These are phyloP conservation scores for Empidonax traillii DNA, from an alignment of 2,113 vertebrate genomes.

Conservation along the genomic window DNA sequence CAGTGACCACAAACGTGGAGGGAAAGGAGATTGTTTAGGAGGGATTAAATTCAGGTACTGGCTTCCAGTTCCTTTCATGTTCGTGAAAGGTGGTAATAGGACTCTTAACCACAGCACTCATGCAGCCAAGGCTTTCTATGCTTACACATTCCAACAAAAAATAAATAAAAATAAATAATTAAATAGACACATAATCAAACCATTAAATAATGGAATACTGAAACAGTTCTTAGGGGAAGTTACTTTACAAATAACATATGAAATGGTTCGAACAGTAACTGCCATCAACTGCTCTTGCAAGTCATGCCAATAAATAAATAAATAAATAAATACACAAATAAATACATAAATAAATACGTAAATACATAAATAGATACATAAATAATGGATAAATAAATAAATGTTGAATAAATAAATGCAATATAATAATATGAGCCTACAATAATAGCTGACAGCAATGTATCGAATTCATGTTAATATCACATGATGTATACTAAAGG, in stretches of 20 bases:
- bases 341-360: neutral
- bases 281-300: neutral
- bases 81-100: neutral
- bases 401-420: neutral
- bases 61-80: neutral
- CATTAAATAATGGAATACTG: neutral
- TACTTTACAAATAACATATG: neutral
- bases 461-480: neutral
- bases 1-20: neutral
- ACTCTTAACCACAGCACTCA: neutral
- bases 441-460: neutral
- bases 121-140: neutral
- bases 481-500: neutral
- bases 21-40: neutral
- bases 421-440: neutral
- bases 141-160: neutral
- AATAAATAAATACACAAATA: neutral
- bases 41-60: neutral
- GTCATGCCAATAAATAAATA: neutral
- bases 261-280: neutral
- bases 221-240: neutral
- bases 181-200: neutral
- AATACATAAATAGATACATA: neutral
- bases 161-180: neutral
- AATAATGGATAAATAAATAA: neutral